Conservation (phyloP, 1,140 invertebrate genomes). For the Atta texana region DNA sequence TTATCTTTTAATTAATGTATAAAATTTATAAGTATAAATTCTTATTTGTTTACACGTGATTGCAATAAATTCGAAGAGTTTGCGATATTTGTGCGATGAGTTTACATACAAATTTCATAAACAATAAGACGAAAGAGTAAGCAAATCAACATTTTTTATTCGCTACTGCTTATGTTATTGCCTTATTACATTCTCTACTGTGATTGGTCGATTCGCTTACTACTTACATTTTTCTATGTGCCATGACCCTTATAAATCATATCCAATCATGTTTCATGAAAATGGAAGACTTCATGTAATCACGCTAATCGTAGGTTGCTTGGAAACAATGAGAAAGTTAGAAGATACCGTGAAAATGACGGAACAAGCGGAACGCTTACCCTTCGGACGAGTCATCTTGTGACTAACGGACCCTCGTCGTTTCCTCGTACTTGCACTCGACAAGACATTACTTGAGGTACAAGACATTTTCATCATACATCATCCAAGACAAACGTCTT, state of each 20-base stretch:
- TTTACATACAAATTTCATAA: too few species aligned
- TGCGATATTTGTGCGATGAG: too few species aligned
- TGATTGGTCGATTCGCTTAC: too few species aligned
- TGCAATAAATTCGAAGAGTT: background rate
- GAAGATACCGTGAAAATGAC: slow-evolving; percentile 45
- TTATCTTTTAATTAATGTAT: background rate
- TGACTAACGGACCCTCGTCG: slow-evolving; percentile 77
- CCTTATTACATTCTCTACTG: too few species aligned
- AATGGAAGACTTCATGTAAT: slow-evolving; percentile 69
- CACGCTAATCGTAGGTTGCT: slow-evolving; percentile 80
- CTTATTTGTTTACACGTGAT: background rate
- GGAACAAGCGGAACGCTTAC: slow-evolving; percentile 62
- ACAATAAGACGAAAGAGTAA: too few species aligned
- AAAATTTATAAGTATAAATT: slow-evolving; percentile 1
- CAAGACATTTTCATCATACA: slow-evolving; percentile 73
- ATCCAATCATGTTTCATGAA: background rate
- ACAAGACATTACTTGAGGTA: slow-evolving; percentile 70
- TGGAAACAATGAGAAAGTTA: slow-evolving; percentile 76
- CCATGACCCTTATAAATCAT: background rate
- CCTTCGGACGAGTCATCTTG: slow-evolving; percentile 77
- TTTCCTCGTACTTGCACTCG: slow-evolving; percentile 56
- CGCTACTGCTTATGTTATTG: too few species aligned
- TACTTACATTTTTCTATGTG: too few species aligned
- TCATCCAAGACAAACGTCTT: slow-evolving; percentile 53
- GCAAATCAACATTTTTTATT: too few species aligned